These are phyloP conservation scores for Acanthaster planci DNA, from an alignment of 35 echinoderm and acorn worm species.

Conservation along the genomic window DNA sequence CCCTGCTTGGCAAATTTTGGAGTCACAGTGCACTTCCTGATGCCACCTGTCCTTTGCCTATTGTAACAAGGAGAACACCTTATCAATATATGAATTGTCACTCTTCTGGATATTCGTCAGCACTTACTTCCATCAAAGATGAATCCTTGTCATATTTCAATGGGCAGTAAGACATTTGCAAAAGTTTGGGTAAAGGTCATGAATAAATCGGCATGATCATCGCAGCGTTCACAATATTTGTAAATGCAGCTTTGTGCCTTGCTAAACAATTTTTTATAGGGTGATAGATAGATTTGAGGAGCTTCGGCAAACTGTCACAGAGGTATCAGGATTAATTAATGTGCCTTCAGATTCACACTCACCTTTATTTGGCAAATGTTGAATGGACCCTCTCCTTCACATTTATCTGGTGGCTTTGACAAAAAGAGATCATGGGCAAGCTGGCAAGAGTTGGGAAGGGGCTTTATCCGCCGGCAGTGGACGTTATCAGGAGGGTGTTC, in stretches of 20 bases:
- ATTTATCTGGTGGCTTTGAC: conserved; percentile 44
- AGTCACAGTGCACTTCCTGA: conserved; percentile 43
- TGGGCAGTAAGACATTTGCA: too few species aligned
- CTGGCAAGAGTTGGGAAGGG: conserved; percentile 68
- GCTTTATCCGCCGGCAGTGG: conserved; percentile 47
- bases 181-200: too few species aligned
- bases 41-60: background rate
- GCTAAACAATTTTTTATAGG: too few species aligned
- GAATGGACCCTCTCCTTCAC: conserved; percentile 30
- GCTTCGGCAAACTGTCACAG: background rate
- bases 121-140: too few species aligned
- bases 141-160: too few species aligned
- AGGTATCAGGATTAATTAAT: background rate
- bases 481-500: background rate
- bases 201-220: too few species aligned
- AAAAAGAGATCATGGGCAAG: conserved; percentile 59
- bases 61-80: conserved; percentile 11
- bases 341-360: background rate
- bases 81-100: background rate
- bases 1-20: conserved; percentile 50
- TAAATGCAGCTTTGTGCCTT: too few species aligned
- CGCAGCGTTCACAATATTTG: too few species aligned
- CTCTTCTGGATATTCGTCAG: conserved; percentile 26
- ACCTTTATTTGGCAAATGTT: conserved; percentile 82
- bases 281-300: too few species aligned